Conservation (phyloP, 2,888 invertebrate species). For the Colostygia pectinataria region DNA sequence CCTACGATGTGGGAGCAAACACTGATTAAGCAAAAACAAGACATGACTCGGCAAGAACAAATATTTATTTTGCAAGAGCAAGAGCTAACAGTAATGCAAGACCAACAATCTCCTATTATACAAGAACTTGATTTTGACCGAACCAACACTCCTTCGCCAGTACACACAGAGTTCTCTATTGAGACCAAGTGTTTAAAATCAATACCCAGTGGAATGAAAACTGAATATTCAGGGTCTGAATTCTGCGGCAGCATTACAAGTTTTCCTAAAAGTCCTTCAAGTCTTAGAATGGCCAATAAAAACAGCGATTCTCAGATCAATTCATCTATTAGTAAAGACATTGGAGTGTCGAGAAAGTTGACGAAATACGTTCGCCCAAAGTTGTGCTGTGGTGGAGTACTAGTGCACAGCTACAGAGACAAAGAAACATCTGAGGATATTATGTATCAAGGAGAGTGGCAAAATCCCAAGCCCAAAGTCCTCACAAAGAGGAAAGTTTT, state of each 20-base stretch:
- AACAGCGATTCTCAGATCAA: conserved; percentile 9
- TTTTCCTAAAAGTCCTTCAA: conserved; percentile 1
- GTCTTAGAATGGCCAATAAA: background rate
- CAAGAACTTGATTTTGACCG: conserved; percentile 1
- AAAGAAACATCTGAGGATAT: conserved; percentile 63
- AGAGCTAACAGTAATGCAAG: no score
- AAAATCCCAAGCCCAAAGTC: conserved; percentile 45
- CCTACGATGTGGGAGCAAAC: no score
- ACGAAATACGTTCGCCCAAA: conserved; percentile 41
- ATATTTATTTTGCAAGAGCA: background rate
- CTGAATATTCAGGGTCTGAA: conserved; percentile 55
- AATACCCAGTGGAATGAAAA: conserved; percentile 30
- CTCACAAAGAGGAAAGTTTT: conserved; percentile 40
- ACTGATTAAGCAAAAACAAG: background rate
- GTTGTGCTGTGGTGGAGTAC: conserved; percentile 61
- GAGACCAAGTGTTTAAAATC: conserved; percentile 14
- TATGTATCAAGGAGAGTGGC: conserved; percentile 73
- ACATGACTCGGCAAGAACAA: background rate
- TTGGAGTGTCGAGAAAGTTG: conserved; percentile 1
- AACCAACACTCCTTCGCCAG: background rate
- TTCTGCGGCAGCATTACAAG: conserved; percentile 34
- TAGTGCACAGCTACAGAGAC: conserved; percentile 69
- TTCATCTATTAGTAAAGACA: conserved; percentile 9
- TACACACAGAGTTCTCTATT: background rate
- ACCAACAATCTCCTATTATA: no score